Evolutionary conservation across 2,888 invertebrate species (phyloP).

Genomic region (Drosophila subsilvestris): DNA sequence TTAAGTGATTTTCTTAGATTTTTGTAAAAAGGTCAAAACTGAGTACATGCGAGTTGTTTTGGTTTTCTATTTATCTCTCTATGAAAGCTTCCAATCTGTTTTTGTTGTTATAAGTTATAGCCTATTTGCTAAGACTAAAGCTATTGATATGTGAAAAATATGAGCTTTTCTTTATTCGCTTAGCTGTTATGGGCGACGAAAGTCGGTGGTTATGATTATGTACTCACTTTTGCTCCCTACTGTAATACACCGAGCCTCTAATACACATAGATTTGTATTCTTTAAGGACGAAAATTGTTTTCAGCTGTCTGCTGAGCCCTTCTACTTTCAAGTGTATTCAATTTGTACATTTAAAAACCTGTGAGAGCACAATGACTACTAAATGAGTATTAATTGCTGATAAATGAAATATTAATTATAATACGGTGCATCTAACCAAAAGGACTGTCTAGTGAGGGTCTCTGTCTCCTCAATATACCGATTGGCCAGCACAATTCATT

Average conservation of each 20-base stretch:
- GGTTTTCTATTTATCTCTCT: too few relatives aligned
- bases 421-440: background rate
- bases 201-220: too few relatives aligned
- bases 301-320: background rate
- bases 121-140: too few relatives aligned
- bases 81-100: too few relatives aligned
- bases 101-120: too few relatives aligned
- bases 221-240: too few relatives aligned
- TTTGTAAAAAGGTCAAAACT: background rate
- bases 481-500: conserved; percentile 29
- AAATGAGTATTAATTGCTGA: conserved; percentile 28
- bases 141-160: too few relatives aligned
- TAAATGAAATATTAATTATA: background rate
- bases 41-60: too few relatives aligned
- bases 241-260: too few relatives aligned
- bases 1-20: background rate
- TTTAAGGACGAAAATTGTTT: background rate
- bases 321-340: background rate
- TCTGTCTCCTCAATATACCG: conserved; percentile 17
- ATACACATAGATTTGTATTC: too few relatives aligned
- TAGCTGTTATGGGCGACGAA: too few relatives aligned
- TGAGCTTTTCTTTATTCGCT: too few relatives aligned
- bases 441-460: background rate
- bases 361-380: conserved; percentile 6
- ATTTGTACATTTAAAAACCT: conserved; percentile 21